Evolutionary conservation across 2,888 invertebrate species (phyloP), one percentile per base, ranked within the genome.

Genomic region (Brachyopa scutellaris): DNA sequence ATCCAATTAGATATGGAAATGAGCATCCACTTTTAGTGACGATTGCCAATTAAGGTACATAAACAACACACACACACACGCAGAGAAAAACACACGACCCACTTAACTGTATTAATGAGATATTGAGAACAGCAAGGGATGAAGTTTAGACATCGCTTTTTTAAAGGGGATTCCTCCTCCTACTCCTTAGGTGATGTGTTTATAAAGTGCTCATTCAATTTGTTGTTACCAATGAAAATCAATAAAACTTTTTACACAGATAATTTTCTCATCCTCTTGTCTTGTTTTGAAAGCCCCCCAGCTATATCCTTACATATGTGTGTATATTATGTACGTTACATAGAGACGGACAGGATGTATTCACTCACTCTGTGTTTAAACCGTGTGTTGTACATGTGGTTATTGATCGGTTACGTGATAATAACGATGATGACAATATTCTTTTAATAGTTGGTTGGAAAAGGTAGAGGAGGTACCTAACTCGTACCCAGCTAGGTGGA

Each of bases 1-100:
- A 26, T 33, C 73, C 79, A 79, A 79, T 79, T 79, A 67, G 51
- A 53, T 73, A 79, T 79, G 78, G 72, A 79, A 79, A 79, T 79
- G 59, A 59, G 53, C 66, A 73, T 53, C 38, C 59, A 61, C 78
- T 73, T 70, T 66, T 51, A 61, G 61, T 67, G 62, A 61, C 42
- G 7, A 67, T 66, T 79, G 45, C 45, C 72, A 67, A 79, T 79
- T 79, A 67, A 73, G 53, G 53, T 26, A 70, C 31, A 70, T 17
- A n/a, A n/a, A n/a, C n/a, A 66, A 70, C 40, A 70, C 8, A 78
- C 42, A 49, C 33, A 57, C 29, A 21, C 17, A 53, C 36, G 23
- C 6, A 47, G 29, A 33, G 29, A 26, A 55, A 15, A 53, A 33
- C 19, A 47, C 21, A 66, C 40, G 33, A 40, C 15, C 42, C 70